A percentile compares a stretch with the other conserved stretches of the same genome.
Evolutionary conservation across 2,797 vertebrate species (phyloP).

Genomic region (Miichthys miiuy): DNA sequence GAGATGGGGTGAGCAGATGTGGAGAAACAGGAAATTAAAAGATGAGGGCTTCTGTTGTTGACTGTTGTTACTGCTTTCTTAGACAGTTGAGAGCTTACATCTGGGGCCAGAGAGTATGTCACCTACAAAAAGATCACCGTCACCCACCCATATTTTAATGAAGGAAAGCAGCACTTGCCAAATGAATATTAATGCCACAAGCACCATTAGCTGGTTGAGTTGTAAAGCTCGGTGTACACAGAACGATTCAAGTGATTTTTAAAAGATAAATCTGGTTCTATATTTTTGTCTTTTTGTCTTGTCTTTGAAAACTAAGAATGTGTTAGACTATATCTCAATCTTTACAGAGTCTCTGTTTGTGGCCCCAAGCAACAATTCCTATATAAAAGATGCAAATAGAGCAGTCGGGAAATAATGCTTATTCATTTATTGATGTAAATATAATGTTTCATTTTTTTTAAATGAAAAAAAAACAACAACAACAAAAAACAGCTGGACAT

Average conservation of each 20-base stretch:
- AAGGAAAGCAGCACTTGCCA: conserved; percentile 4
- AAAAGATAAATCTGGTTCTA: not conserved
- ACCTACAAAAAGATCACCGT: conserved; percentile 14
- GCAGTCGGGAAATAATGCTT: not conserved
- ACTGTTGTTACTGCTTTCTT: conserved; percentile 18
- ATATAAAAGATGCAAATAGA: not conserved
- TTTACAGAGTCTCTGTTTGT: not conserved
- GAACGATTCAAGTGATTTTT: not conserved
- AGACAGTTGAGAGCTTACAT: conserved; percentile 40
- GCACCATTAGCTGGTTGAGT: conserved; percentile 23
- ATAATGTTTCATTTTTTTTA: not conserved
- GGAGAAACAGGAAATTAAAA: conserved; percentile 19
- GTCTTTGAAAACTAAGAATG: not conserved
- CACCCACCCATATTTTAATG: conserved; percentile 2
- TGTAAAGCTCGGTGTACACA: too few species aligned
- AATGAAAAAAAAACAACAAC: too few species aligned
- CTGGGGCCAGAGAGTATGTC: conserved; percentile 38
- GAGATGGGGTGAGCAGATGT: conserved; percentile 9
- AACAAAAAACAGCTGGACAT: not conserved
- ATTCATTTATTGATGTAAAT: not conserved
- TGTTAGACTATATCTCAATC: not conserved
- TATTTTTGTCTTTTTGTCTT: not conserved
- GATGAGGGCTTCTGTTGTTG: conserved; percentile 27
- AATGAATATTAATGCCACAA: conserved; percentile 36
- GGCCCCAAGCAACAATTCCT: not conserved